phyloP scores from a whole-genome alignment of 1,140 invertebrate species.

The Colletes latitarsis region DNA sequence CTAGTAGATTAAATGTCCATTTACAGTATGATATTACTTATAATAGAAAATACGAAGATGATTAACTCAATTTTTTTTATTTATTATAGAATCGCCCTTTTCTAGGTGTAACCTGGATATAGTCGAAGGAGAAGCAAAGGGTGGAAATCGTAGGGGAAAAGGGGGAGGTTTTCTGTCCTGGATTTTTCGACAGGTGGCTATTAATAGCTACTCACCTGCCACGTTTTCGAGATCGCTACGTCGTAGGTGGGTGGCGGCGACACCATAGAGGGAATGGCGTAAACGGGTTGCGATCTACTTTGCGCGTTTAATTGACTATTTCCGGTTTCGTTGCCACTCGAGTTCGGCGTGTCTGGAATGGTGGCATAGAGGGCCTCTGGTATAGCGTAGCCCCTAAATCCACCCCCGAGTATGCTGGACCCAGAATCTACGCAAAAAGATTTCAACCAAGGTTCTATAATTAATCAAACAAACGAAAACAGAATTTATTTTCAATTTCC shows the following conservation, averaged over 20 bases:
- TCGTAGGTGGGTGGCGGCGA: conserved; percentile 80
- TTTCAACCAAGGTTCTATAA: not conserved
- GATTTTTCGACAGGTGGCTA: not conserved
- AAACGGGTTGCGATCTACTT: conserved; percentile 71
- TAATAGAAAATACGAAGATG: too few species aligned
- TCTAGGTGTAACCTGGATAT: too few species aligned
- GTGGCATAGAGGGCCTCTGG: conserved; percentile 74
- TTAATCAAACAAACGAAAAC: not conserved
- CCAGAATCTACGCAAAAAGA: conserved; percentile 68
- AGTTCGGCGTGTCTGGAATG: conserved; percentile 66
- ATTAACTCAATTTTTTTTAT: too few species aligned
- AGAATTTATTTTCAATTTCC: too few species aligned
- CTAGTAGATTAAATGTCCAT: too few species aligned
- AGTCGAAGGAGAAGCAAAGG: too few species aligned
- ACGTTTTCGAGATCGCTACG: conserved; percentile 76
- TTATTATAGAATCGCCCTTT: too few species aligned
- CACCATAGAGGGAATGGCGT: conserved; percentile 78
- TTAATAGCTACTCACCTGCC: conserved; percentile 70
- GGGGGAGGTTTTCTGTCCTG: not conserved
- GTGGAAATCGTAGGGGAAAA: too few species aligned
- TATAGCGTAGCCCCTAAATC: conserved; percentile 71
- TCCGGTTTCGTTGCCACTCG: conserved; percentile 50
- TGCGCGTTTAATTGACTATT: conserved; percentile 66
- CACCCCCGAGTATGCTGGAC: conserved; percentile 70
- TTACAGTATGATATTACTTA: too few species aligned